Evolutionary conservation across 2,888 invertebrate genomes (phyloP).

Genomic region (Netelia melanura): DNA sequence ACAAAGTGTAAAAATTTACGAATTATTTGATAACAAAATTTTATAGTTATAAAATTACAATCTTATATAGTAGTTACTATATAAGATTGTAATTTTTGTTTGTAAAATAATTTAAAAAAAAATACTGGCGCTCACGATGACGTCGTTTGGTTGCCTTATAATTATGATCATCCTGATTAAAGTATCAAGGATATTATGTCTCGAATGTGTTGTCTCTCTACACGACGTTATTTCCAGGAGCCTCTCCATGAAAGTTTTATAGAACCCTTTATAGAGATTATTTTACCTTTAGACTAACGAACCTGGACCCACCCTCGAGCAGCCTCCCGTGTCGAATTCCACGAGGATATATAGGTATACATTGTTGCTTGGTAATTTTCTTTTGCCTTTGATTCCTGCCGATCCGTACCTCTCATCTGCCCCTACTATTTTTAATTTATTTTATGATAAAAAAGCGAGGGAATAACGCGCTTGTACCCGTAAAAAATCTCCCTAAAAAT

Average conservation of each 20-base stretch:
- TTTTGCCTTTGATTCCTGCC: neutral
- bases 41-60: too few species aligned
- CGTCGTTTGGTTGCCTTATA: neutral
- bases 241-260: too few species aligned
- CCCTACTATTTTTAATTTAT: neutral
- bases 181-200: slow-evolving; percentile 4
- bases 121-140: neutral
- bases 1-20: too few species aligned
- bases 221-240: too few species aligned
- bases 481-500: slow-evolving; percentile 14
- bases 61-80: too few species aligned
- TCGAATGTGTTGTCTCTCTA: neutral
- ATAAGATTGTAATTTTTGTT: too few species aligned
- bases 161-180: slow-evolving; percentile 23
- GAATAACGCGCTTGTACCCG: neutral
- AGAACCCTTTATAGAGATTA: too few species aligned
- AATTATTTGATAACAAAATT: too few species aligned
- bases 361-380: slow-evolving; percentile 29
- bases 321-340: neutral
- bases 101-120: too few species aligned
- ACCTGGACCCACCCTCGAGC: neutral
- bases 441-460: slow-evolving; percentile 25
- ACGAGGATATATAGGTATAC: slow-evolving; percentile 12
- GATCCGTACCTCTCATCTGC: neutral
- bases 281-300: slow-evolving; percentile 37